These are phyloP conservation scores for Bibio marci DNA, from an alignment of 2,888 invertebrate genomes.

Conservation along the genomic window DNA sequence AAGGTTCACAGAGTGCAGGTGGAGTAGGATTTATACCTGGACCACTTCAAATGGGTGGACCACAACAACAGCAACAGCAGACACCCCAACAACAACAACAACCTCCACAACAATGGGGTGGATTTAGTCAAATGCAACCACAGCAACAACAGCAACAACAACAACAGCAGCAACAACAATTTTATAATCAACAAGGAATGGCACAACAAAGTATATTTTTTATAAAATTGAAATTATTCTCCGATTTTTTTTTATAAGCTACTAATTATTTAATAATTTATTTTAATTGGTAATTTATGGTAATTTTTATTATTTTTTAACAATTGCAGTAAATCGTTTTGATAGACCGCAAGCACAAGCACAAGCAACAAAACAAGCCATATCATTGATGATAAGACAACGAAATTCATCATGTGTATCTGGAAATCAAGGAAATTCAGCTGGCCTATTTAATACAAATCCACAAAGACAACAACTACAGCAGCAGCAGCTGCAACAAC, in stretches of 20 bases:
- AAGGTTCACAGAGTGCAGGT: slow-evolving; percentile 21
- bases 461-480: slow-evolving; percentile 17
- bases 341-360: slow-evolving; percentile 46
- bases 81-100: slow-evolving; percentile 16
- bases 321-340: slow-evolving; percentile 24
- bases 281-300: background rate
- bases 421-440: slow-evolving; percentile 24
- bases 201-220: slow-evolving; percentile 15
- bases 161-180: slow-evolving; percentile 12
- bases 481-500: slow-evolving; percentile 26
- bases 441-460: slow-evolving; percentile 17
- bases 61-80: slow-evolving; percentile 30
- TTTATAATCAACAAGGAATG: slow-evolving; percentile 23
- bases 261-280: background rate
- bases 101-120: slow-evolving; percentile 14
- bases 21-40: slow-evolving; percentile 26
- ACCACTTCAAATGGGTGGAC: slow-evolving; percentile 15
- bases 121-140: slow-evolving; percentile 22
- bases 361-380: slow-evolving; percentile 61
- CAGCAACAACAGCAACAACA: slow-evolving; percentile 4
- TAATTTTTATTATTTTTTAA: background rate
- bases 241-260: too few relatives aligned
- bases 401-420: slow-evolving; percentile 23
- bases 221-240: too few relatives aligned
- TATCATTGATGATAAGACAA: slow-evolving; percentile 69